Evolutionary conservation across 2,797 vertebrate genomes (phyloP).

Genomic region (Bovichtus diacanthus): DNA sequence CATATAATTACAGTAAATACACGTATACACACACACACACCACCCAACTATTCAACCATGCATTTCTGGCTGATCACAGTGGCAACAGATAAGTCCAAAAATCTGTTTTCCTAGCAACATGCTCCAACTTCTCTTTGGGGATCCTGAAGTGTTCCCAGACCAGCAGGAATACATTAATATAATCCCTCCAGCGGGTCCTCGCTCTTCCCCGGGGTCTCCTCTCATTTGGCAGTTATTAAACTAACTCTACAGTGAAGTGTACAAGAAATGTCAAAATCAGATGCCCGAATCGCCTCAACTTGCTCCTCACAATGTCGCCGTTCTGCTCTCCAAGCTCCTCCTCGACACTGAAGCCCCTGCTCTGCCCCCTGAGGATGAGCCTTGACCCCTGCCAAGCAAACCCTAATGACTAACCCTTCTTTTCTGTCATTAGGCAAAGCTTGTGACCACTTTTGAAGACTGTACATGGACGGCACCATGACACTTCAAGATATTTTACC

Average conservation of each 20-base stretch:
- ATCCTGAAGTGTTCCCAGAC: constrained; percentile 2
- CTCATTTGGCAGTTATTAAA: constrained; percentile 10
- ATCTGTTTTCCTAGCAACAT: not conserved
- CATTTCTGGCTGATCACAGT: not conserved
- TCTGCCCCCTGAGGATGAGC: not conserved
- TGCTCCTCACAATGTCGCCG: not conserved
- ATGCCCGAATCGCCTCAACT: constrained; percentile 2
- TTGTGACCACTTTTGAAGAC: not conserved
- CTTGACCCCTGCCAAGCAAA: constrained; percentile 3
- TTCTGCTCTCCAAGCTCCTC: not conserved
- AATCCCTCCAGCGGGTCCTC: not conserved
- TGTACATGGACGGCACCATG: not conserved
- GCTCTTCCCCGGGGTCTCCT: not conserved
- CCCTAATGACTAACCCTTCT: not conserved
- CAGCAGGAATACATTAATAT: constrained; percentile 1
- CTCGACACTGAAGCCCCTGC: not conserved
- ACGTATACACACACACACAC: constrained; percentile 7
- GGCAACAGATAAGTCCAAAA: not conserved
- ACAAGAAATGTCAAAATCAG: constrained; percentile 6
- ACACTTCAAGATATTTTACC: not conserved
- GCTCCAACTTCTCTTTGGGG: constrained; percentile 2
- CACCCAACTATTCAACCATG: not conserved
- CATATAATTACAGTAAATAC: constrained; percentile 20
- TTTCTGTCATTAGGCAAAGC: constrained; percentile 13
- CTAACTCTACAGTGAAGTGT: not conserved